These are phyloP conservation scores for Calidris pygmaea DNA, from an alignment of 2,113 vertebrate species.

Conservation along the genomic window DNA sequence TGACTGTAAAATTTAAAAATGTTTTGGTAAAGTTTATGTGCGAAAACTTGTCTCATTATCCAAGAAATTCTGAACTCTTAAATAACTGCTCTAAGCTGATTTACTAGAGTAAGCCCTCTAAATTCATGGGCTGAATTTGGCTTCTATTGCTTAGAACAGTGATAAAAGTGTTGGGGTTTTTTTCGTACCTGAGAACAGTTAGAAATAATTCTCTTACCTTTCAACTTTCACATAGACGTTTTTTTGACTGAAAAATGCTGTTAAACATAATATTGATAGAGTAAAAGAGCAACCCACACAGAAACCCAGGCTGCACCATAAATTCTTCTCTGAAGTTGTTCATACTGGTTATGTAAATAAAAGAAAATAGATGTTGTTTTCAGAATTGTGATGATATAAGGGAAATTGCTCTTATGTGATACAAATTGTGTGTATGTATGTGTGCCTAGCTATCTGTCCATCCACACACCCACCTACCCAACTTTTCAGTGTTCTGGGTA, in stretches of 20 bases:
- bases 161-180: background rate
- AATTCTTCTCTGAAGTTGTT: constrained; percentile 34
- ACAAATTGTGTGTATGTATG: background rate
- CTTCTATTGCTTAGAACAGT: background rate
- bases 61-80: background rate
- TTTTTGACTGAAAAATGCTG: constrained; percentile 30
- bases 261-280: constrained; percentile 42
- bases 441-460: background rate
- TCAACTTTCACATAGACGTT: background rate
- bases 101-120: background rate
- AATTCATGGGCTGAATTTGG: background rate
- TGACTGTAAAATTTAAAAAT: background rate
- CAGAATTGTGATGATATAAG: background rate
- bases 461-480: background rate
- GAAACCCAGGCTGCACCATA: constrained; percentile 28
- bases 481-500: background rate
- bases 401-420: background rate
- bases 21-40: background rate
- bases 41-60: background rate
- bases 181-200: background rate
- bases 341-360: constrained; percentile 57
- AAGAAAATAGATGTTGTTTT: constrained; percentile 29
- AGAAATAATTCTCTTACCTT: background rate
- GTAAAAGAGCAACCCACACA: background rate
- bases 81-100: background rate